phyloP scores from a whole-genome alignment of 2,888 invertebrate species.

The Caenorhabditis sp. region DNA sequence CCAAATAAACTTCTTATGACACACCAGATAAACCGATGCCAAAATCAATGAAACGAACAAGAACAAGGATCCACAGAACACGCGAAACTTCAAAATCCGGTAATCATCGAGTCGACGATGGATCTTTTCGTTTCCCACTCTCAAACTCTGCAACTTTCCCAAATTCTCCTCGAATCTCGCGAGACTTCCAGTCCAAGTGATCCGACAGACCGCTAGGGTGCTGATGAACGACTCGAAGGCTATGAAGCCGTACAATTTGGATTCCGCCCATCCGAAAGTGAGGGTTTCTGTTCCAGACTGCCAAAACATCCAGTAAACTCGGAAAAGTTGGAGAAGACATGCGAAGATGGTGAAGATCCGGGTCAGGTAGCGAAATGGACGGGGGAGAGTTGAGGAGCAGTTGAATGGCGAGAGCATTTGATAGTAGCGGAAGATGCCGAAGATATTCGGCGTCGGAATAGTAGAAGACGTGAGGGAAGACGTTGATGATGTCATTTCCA shows the following conservation, averaged over 20 bases:
- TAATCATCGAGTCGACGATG: slow-evolving; percentile 32
- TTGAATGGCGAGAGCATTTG: slow-evolving; percentile 34
- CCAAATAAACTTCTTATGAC: slow-evolving; percentile 25
- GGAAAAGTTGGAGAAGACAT: background rate
- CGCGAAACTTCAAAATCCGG: background rate
- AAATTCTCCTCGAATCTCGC: slow-evolving; percentile 20
- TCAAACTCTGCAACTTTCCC: slow-evolving; percentile 11
- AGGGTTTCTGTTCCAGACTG: background rate
- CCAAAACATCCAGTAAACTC: slow-evolving; percentile 24
- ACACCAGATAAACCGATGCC: slow-evolving; percentile 22
- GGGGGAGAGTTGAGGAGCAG: slow-evolving; percentile 9
- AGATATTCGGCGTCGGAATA: slow-evolving; percentile 23
- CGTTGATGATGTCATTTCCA: background rate
- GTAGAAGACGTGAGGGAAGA: background rate
- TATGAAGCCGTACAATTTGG: slow-evolving; percentile 13
- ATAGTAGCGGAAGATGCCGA: slow-evolving; percentile 22
- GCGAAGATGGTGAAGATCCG: background rate
- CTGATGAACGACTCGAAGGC: slow-evolving; percentile 21
- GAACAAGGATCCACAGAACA: slow-evolving; percentile 3
- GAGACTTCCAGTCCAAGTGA: background rate
- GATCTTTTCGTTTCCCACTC: background rate
- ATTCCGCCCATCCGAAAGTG: slow-evolving; percentile 21
- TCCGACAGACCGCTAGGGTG: background rate
- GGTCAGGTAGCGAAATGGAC: background rate
- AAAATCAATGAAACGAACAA: background rate